Evolutionary conservation across 2,113 vertebrate species (phyloP).

Genomic region (Tyto alba): DNA sequence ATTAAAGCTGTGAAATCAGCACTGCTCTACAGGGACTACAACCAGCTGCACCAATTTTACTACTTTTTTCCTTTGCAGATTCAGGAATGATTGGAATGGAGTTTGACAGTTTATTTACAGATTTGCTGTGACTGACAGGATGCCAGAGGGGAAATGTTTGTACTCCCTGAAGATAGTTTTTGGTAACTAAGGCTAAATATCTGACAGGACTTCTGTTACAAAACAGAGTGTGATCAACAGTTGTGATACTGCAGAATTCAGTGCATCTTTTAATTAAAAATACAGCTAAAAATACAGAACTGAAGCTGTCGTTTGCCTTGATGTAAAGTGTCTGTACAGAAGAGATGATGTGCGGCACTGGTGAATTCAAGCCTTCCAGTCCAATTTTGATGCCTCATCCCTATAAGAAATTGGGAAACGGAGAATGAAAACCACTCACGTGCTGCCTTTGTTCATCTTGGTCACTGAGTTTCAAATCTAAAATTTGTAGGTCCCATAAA

Average conservation of each 20-base stretch:
- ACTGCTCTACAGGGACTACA: constrained; percentile 43
- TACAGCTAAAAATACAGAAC: not conserved
- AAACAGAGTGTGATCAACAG: constrained; percentile 35
- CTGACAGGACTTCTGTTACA: constrained; percentile 53
- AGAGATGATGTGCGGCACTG: not conserved
- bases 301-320: not conserved
- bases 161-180: constrained; percentile 64
- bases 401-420: not conserved
- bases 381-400: not conserved
- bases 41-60: constrained; percentile 58
- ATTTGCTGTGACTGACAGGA: constrained; percentile 67
- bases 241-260: constrained; percentile 14
- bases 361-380: not conserved
- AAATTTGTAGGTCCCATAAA: not conserved
- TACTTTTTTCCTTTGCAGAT: constrained; percentile 58
- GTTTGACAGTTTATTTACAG: constrained; percentile 69
- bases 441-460: not conserved
- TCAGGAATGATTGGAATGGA: constrained; percentile 66
- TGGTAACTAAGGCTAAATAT: constrained; percentile 66
- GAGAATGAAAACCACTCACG: not conserved
- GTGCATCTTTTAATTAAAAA: constrained; percentile 9
- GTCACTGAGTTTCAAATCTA: not conserved
- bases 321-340: not conserved
- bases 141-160: constrained; percentile 68
- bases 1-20: constrained; percentile 66